Conservation (phyloP, 2,113 vertebrate genomes). For the Hippocampus zosterae region DNA sequence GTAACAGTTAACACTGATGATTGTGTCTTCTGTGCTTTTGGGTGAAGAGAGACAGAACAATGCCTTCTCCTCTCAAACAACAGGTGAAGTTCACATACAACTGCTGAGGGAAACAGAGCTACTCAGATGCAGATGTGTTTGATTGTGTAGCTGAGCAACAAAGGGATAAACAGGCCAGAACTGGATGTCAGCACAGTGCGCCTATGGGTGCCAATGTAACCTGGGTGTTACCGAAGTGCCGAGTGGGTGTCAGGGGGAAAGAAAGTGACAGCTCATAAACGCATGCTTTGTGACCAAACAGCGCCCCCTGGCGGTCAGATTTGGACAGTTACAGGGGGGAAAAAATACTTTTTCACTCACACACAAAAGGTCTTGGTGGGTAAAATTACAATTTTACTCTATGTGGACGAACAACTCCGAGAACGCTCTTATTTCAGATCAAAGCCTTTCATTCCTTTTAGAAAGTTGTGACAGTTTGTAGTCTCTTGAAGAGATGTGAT, state of each 20-base stretch:
- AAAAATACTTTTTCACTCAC: background rate
- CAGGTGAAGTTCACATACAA: constrained; percentile 34
- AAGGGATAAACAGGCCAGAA: constrained; percentile 43
- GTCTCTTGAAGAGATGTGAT: background rate
- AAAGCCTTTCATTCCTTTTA: background rate
- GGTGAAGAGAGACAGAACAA: constrained; percentile 39
- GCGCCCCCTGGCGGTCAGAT: constrained; percentile 58
- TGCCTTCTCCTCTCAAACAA: constrained; percentile 25
- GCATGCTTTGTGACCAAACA: constrained; percentile 37
- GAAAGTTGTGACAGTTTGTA: background rate
- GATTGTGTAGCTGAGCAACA: constrained; percentile 58
- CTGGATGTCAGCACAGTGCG: constrained; percentile 5
- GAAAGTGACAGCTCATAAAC: background rate
- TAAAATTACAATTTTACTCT: background rate
- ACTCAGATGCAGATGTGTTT: constrained; percentile 38
- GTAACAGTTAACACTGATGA: constrained; percentile 16
- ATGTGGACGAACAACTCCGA: background rate
- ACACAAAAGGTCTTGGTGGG: background rate
- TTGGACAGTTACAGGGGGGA: background rate
- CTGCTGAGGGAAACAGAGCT: constrained; percentile 57
- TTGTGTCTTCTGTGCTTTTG: constrained; percentile 7
- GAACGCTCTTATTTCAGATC: background rate
- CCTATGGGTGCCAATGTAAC: constrained; percentile 49
- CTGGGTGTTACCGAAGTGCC: constrained; percentile 41
- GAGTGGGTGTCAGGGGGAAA: background rate